Evolutionary conservation across 2,797 vertebrate genomes (phyloP), one percentile per base, ranked within the genome.

Genomic region (Sebastes kiyomatsui): DNA sequence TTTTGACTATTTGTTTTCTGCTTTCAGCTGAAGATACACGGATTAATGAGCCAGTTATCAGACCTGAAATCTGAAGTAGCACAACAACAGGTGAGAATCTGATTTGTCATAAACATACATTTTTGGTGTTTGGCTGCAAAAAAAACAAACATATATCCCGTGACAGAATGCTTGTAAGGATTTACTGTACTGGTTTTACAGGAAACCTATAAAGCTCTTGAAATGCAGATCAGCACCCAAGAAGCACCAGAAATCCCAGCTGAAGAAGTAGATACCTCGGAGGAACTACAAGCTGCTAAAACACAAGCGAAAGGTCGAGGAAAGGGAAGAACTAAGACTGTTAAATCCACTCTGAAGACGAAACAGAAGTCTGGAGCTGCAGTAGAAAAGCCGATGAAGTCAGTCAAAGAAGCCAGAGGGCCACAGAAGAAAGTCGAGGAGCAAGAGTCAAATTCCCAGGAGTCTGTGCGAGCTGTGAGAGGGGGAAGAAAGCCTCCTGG

Each of bases 21-120:
- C 20, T 58, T 67, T 68, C 75, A 94, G 95, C 27, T 78, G 20
- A 82, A 90, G 22, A 35, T 95, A 1, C 78, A 86, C 8, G 11
- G 13, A 2, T 60, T 95, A 38, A 92, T 91, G 81, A 59, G 10
- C 2, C 66, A 93, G 49, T 54, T 94, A 2, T 67, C 80, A 0
- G 60, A 70, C 22, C 75, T 95, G 25, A 91, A 87, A 49, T 82
- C 77, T 38, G 72, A 87, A 59, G 75, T 90, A 22, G 27, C 38
- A 1, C 35, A 80, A 22, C 54, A 84, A 23, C 56, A 90, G 92
- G 94, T 93, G 59, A 75, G 67, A 23, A 30, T 30, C 35, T 30
- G 25, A 38, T 59, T 33, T 12, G 2, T 49, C 20, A 12, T 5
- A 18, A 2, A 6, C 11, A 0, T 16, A 2, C 6, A 8, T 68